Evolutionary conservation across 2,888 invertebrate species (phyloP), one percentile per base, ranked within the genome.

Genomic region (Drosophila differens): DNA sequence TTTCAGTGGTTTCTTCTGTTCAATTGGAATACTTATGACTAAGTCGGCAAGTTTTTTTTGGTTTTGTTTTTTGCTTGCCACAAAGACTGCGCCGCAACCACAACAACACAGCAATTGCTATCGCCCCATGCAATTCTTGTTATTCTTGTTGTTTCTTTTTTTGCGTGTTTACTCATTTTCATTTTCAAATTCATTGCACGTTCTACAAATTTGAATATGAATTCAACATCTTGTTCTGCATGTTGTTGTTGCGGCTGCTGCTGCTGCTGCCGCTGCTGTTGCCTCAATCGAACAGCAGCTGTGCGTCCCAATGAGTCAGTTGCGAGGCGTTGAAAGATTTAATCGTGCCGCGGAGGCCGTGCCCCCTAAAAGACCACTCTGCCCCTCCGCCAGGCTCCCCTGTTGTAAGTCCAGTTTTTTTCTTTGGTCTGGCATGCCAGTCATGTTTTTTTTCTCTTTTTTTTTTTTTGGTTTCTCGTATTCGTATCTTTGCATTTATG

Each of bases 161-260:
- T 75, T 67, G 85, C 82, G 70, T 80, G 89, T 86, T 90, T 89
- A 85, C 81, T 89, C 79, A 79, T 89, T 89, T 90, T 83, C 73
- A 76, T 85, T 78, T 80, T 76, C 64, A 66, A 83, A 89, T 86
- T 86, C 85, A 86, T 68, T 90, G 87, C 91, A 90, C 91, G 85
- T 90, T 90, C 85, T 86, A 90, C 84, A 89, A 90, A 86, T 86
- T 86, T 86, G 91, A 90, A 90, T 86, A 86, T 90, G 89, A 89
- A 89, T 83, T 66, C 78, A 66, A 65, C 70, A 61, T 58, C 35
- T 64, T 79, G 70, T 79, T 70, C 53, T 63, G 47, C 62, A 32
- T 70, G 70, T n/a, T 51, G 44, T 49, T 59, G 60, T 19, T 59
- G 55, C 30, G 14, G 19, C 39, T 59, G 59, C 32, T 62, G 49